Evolutionary conservation across 2,113 vertebrate genomes (phyloP).

Genomic region (Fukomys damarensis): DNA sequence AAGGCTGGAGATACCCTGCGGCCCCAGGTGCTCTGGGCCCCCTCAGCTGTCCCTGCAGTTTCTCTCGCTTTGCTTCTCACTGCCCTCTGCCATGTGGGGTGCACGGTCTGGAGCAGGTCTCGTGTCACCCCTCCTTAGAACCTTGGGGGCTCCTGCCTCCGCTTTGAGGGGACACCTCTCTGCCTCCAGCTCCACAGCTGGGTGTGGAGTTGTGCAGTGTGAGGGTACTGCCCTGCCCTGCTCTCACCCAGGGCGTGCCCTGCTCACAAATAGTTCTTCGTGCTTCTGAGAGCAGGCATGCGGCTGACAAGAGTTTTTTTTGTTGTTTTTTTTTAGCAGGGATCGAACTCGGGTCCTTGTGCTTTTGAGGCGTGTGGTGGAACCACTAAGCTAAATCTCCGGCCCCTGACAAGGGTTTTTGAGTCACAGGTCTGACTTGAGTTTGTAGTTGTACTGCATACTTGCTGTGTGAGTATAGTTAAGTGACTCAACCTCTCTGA

Average conservation of each 20-base stretch:
- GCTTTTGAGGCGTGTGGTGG: no score
- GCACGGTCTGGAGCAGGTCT: no score
- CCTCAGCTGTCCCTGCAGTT: no score
- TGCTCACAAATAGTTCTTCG: rapidly evolving
- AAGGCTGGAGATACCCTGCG: rapidly evolving
- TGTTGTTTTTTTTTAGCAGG: no score
- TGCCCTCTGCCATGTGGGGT: neutral
- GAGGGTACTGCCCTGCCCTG: no score
- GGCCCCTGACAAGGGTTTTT: neutral
- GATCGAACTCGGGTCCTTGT: no score
- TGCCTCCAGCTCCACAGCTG: neutral
- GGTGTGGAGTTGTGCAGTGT: rapidly evolving
- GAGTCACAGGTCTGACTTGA: neutral
- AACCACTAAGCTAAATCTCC: no score
- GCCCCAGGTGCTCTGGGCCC: no score
- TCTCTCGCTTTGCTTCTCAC: neutral
- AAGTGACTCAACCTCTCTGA: neutral
- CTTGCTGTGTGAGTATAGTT: neutral
- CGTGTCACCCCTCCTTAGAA: no score
- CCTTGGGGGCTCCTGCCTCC: neutral
- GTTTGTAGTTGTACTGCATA: neutral
- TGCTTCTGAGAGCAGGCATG: neutral
- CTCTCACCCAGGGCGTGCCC: neutral
- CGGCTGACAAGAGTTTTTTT: no score
- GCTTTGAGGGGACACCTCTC: neutral